phyloP scores from a whole-genome alignment of 2,888 invertebrate genomes.

The Allolobophora icterica region DNA sequence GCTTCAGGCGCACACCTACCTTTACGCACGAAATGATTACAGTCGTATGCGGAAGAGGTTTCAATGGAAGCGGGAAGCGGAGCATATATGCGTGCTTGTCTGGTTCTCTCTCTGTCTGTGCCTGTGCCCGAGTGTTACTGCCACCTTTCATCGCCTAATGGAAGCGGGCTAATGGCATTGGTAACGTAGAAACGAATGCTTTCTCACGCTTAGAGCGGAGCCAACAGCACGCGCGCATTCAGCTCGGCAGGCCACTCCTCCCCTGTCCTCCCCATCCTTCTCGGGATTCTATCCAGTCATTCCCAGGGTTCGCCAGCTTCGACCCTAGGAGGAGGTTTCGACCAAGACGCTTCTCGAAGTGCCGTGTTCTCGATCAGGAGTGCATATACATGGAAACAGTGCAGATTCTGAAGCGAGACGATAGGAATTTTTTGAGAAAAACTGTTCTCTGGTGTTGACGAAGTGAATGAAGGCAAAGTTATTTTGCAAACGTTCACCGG shows the following conservation, averaged over 20 bases:
- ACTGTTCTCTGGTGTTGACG: background rate
- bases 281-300: slow-evolving; percentile 10
- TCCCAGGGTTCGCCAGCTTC: background rate
- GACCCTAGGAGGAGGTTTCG: slow-evolving; percentile 17
- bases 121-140: background rate
- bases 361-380: background rate
- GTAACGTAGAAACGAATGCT: slow-evolving; percentile 7
- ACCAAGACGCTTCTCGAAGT: background rate
- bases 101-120: background rate
- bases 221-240: background rate
- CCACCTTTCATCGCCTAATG: slow-evolving; percentile 3
- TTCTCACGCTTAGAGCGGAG: background rate
- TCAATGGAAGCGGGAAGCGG: slow-evolving; percentile 11
- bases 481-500: background rate
- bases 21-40: background rate
- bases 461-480: background rate
- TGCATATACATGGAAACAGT: background rate
- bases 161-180: slow-evolving; percentile 17
- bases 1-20: background rate
- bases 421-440: background rate
- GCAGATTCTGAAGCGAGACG: background rate
- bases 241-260: background rate
- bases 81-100: background rate
- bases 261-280: background rate
- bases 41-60: slow-evolving; percentile 17